phyloP scores from a whole-genome alignment of 2,113 vertebrate genomes.

The Tringa solitaria region DNA sequence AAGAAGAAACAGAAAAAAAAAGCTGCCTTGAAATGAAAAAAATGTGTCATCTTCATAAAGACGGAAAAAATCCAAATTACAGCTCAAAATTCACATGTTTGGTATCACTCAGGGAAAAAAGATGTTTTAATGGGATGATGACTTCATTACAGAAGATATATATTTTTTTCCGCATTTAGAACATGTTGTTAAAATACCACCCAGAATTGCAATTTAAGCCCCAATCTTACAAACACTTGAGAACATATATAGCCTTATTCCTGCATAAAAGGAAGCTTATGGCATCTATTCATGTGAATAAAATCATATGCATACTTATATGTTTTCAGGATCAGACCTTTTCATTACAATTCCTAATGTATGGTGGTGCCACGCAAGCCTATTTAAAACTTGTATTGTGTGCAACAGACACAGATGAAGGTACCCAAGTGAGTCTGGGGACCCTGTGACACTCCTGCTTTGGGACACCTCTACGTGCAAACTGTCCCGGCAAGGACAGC shows the following conservation, averaged over 20 bases:
- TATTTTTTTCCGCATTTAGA: slow-evolving; percentile 2
- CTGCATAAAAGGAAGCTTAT: not conserved
- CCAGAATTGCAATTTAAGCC: not conserved
- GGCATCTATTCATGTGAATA: not conserved
- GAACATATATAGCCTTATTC: not conserved
- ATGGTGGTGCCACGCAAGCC: accelerated
- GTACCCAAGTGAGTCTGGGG: not conserved
- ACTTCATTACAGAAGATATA: slow-evolving; percentile 32
- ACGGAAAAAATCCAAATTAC: slow-evolving; percentile 37
- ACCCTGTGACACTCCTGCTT: not conserved
- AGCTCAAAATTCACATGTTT: not conserved
- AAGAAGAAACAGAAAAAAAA: slow-evolving; percentile 10
- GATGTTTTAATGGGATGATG: slow-evolving; percentile 44
- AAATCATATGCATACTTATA: not conserved
- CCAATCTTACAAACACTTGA: not conserved
- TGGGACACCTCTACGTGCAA: not conserved
- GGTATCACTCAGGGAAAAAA: slow-evolving; percentile 32
- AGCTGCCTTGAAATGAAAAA: slow-evolving; percentile 25
- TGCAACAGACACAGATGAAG: not conserved
- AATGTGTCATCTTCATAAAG: not conserved
- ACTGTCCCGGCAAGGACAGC: not conserved
- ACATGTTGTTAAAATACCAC: not conserved
- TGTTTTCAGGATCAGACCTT: not conserved
- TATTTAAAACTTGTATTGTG: not conserved
- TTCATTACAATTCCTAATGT: not conserved